Evolutionary conservation across 2,888 invertebrate genomes (phyloP), one percentile per base, ranked within the genome.

Genomic region (Spatulosminthurus flaviceps): DNA sequence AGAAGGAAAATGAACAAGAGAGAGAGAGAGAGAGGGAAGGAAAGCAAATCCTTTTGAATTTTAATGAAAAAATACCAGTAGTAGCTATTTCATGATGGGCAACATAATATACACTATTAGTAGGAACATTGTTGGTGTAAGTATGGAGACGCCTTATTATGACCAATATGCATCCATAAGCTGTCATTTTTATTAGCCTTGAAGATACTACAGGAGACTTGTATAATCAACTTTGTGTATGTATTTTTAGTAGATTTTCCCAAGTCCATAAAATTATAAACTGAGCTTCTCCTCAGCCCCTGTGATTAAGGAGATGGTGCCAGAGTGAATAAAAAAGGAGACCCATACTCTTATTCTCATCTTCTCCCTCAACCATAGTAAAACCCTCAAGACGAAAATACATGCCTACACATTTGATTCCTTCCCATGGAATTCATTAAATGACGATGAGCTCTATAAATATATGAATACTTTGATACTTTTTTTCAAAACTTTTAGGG

Each of bases 261-360:
- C 67, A 67, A 67, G 67, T 28, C n/a, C 67, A 67, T 67, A 67
- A 67, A 67, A 67, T 26, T 67, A 67, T 28, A 67, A 28, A 28
- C 19, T 28, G 29, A 13, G 2, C 24, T 19, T 5, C 64, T 13
- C 24, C 13, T 5, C 28, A 28, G 28, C 67, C 26, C 29, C 28
- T 26, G 67, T 67, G 67, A 67, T 67, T 67, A 67, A 67, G 28
- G 67, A 67, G 26, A 67, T 26, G 67, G 67, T 24, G 67, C 67
- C 67, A 28, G 26, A 28, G 29, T 26, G 67, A 67, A 67, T 26
- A 67, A 67, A 67, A 67, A 67, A 11, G n/a, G 26, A 4, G 13
- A n/a, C 19, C 67, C 24, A 26, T 1, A 67, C 67, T 19, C 28
- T n/a, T 26, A 11, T 19, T 51, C 51, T 19, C 51, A 51, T 51